A percentile compares a stretch with the other conserved stretches of the same genome.
These are phyloP conservation scores for Cepphus grylle DNA, from an alignment of 2,113 vertebrate species.

Conservation along the genomic window DNA sequence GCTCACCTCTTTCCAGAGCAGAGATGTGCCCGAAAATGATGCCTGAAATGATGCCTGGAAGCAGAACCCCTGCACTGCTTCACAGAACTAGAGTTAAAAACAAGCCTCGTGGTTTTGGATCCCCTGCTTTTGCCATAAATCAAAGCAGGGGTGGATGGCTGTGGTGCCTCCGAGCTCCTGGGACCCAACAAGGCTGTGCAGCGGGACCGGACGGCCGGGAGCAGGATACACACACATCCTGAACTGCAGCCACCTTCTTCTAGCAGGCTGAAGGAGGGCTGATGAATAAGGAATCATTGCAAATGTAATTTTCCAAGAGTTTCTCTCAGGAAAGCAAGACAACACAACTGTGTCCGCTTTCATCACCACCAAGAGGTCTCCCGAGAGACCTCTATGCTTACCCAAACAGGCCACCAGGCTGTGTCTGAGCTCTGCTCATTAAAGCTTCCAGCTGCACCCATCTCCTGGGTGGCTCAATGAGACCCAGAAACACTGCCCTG, in stretches of 20 bases:
- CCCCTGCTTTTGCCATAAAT: not conserved
- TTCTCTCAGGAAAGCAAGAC: not conserved
- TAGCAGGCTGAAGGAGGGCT: not conserved
- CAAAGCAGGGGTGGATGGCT: not conserved
- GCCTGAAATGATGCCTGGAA: not conserved
- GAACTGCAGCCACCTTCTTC: not conserved
- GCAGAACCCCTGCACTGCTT: not conserved
- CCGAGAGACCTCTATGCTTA: not conserved
- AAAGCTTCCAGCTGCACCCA: conserved; percentile 17
- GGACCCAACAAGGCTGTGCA: not conserved
- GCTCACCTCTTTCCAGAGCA: not conserved
- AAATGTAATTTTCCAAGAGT: not conserved
- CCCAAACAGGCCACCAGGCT: not conserved
- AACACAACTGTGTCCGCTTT: not conserved
- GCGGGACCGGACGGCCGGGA: accelerated
- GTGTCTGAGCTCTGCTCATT: not conserved
- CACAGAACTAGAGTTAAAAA: not conserved
- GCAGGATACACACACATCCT: not conserved
- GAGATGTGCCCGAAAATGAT: not conserved
- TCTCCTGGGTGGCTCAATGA: not conserved
- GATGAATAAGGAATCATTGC: not conserved
- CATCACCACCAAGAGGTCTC: not conserved
- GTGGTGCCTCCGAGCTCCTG: not conserved
- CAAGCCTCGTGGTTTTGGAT: not conserved
- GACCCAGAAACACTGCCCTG: not conserved